phyloP scores from a whole-genome alignment of 1,140 invertebrate species.

The Medauroidea extradentata region DNA sequence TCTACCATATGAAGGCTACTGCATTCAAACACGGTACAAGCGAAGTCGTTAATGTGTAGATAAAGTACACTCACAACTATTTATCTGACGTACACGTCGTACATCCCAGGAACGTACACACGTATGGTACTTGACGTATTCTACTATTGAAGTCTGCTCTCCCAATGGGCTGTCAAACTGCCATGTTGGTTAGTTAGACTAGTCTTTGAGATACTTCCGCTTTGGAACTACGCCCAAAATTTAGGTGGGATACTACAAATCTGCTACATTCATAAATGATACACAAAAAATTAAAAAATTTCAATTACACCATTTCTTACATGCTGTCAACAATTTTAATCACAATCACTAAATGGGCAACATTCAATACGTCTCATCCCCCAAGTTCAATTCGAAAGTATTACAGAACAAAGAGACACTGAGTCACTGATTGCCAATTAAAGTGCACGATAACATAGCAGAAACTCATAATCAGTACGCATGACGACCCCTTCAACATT shows the following conservation, averaged over 20 bases:
- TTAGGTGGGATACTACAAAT: background rate
- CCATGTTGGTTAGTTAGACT: slow-evolving; percentile 18
- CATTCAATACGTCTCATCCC: background rate
- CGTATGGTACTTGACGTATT: too few species aligned
- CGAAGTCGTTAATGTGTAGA: too few species aligned
- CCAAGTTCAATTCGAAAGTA: background rate
- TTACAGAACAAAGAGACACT: background rate
- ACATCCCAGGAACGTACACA: too few species aligned
- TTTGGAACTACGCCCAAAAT: slow-evolving; percentile 19
- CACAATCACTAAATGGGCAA: background rate
- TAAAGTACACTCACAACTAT: too few species aligned
- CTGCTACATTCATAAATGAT: too few species aligned
- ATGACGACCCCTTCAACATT: too few species aligned
- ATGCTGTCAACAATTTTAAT: background rate
- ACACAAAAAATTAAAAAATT: background rate
- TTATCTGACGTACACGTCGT: too few species aligned
- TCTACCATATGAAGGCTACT: too few species aligned
- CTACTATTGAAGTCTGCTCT: background rate
- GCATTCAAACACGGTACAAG: too few species aligned
- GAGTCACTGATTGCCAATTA: background rate
- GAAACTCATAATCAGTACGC: background rate
- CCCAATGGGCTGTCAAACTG: slow-evolving; percentile 18
- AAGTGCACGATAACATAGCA: background rate
- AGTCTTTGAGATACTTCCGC: slow-evolving; percentile 17
- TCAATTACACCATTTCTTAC: background rate